Conservation (phyloP, 2,113 vertebrate species). For the Ardeotis arabs region DNA sequence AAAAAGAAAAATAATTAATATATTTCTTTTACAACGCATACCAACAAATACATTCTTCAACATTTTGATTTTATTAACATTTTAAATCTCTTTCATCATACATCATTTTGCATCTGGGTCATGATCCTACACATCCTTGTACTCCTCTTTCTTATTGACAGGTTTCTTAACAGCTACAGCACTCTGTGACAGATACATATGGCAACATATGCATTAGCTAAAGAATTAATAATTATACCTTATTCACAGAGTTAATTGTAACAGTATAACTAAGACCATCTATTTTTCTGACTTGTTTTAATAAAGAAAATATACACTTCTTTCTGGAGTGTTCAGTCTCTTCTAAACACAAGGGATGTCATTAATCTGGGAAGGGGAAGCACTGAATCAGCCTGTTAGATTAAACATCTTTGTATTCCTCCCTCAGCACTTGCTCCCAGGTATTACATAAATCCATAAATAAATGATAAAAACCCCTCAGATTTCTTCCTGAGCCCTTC, state of each 20-base stretch:
- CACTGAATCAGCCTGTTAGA: constrained; percentile 14
- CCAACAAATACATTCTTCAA: not conserved
- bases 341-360: not conserved
- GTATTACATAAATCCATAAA: not conserved
- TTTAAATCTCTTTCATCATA: not conserved
- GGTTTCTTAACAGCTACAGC: not conserved
- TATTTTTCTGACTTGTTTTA: not conserved
- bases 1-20: not conserved
- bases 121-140: not conserved
- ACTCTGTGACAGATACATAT: not conserved
- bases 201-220: not conserved
- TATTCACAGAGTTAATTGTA: not conserved
- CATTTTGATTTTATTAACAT: not conserved
- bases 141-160: not conserved
- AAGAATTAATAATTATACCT: not conserved
- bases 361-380: not conserved
- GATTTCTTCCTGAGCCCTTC: not conserved
- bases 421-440: not conserved
- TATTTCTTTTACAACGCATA: not conserved
- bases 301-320: not conserved
- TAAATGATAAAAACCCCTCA: not conserved
- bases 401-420: constrained; percentile 21
- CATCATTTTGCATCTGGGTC: not conserved
- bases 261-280: not conserved
- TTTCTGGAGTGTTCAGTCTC: not conserved